Base-by-base conservation (phyloP, 2,113 vertebrate genomes). In the Corythoichthys haematopterus region DNA sequence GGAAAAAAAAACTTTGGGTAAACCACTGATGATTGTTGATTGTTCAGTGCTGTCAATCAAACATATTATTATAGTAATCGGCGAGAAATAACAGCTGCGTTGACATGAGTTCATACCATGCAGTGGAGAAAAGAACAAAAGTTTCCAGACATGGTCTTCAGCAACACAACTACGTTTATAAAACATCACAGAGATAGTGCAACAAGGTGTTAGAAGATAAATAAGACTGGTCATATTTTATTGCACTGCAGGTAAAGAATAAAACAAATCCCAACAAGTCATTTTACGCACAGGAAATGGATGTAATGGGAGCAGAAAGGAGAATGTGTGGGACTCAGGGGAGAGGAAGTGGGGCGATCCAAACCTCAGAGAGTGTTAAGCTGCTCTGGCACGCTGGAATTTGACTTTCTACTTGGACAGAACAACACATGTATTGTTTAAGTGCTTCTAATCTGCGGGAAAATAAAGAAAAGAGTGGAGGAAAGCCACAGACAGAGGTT, bases 281-380 rank as follows among this genome's bases (percentile, higher is more conserved):
- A 1, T 45, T 28, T 28, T 61, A 45, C 35, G 9, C 40, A n/a
- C 13, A 45, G 8, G 59, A 67, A 65, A 36, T 65, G 9, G 64
- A 73, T 55, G 55, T 33, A 28, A 12, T 53, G 35, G 47, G 43
- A 45, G 38, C 64, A 59, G 61, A 33, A 38, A 56, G 38, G 40
- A 72, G 79, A 12, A 43, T 70, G 43, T 60, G 65, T 84, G 77
- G 75, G 77, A 82, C 66, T 66, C 55, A 75, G 68, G 57, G 6
- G 70, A 28, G 55, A 88, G 87, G 77, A 80, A 83, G 78, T 84
- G 69, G 78, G 79, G 81, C 51, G 69, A 78, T 80, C 80, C 83
- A 79, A 78, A 80, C 82, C 84, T 68, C 65, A 66, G 84, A 79
- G 84, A 91, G 89, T 90, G 85, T 80, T 80, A 80, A 86, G 80